Percentiles rank a stretch among this genome's conserved stretches.
Conservation (phyloP, 2,113 vertebrate species). For the Ibidorhyncha struthersii region DNA sequence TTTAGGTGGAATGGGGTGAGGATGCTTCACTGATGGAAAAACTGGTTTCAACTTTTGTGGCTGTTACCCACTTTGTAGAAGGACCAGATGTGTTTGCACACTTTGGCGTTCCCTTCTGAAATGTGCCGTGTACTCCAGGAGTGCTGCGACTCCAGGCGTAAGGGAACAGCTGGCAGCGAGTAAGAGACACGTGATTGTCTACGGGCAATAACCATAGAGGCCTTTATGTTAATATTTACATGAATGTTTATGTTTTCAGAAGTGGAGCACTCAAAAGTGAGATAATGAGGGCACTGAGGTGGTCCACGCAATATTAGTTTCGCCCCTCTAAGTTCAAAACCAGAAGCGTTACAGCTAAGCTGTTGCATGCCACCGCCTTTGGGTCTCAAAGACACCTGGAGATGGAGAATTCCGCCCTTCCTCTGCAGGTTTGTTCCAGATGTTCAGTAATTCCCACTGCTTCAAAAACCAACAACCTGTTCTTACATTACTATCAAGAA, state of each 20-base stretch:
- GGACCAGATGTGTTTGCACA: rapidly evolving
- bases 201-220: rapidly evolving
- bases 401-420: background rate
- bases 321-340: background rate
- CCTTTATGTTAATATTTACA: rapidly evolving
- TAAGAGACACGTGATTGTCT: no score
- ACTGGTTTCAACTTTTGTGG: rapidly evolving
- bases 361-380: rapidly evolving
- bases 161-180: rapidly evolving
- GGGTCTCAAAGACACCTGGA: background rate
- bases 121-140: rapidly evolving
- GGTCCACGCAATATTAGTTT: no score
- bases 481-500: background rate
- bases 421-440: background rate
- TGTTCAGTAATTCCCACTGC: rapidly evolving
- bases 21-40: background rate
- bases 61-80: background rate
- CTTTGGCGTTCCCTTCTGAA: background rate
- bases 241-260: no score
- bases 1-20: background rate
- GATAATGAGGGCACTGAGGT: no score
- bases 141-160: background rate
- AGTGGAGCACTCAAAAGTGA: background rate
- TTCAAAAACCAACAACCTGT: rapidly evolving
- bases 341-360: rapidly evolving